A percentile compares a stretch with the other conserved stretches of the same genome.
Evolutionary conservation across 2,113 vertebrate species (phyloP).

Genomic region (Callopanchax toddi): DNA sequence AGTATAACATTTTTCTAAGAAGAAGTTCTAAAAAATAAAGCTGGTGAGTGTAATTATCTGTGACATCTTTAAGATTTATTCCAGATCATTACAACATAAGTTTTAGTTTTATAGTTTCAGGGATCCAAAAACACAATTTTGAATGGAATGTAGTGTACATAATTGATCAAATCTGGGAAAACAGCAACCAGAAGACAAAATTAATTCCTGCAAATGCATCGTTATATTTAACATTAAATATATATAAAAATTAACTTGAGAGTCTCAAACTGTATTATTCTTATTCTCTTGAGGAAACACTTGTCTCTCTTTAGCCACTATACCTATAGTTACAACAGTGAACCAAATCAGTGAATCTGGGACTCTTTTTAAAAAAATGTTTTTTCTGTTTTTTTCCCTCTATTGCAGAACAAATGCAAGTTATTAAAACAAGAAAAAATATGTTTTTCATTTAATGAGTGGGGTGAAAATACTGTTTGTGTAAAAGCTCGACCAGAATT

Average conservation of each 20-base stretch:
- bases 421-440: too few relatives aligned
- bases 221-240: background rate
- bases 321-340: background rate
- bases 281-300: too few relatives aligned
- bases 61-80: constrained; percentile 5
- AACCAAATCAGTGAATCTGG: too few relatives aligned
- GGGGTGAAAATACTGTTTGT: too few relatives aligned
- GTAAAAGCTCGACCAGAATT: background rate
- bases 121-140: background rate
- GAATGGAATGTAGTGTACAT: background rate
- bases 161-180: background rate
- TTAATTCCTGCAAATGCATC: background rate
- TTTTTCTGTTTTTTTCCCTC: too few relatives aligned
- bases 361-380: too few relatives aligned
- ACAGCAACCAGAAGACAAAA: background rate
- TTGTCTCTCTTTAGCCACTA: too few relatives aligned
- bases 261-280: too few relatives aligned
- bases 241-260: too few relatives aligned
- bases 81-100: background rate
- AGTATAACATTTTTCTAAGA: background rate
- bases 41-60: background rate
- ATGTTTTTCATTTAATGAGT: too few relatives aligned
- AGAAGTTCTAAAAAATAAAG: background rate
- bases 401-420: too few relatives aligned
- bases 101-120: constrained; percentile 15